Conservation (phyloP, 1,140 invertebrate species). For the Musca domestica region DNA sequence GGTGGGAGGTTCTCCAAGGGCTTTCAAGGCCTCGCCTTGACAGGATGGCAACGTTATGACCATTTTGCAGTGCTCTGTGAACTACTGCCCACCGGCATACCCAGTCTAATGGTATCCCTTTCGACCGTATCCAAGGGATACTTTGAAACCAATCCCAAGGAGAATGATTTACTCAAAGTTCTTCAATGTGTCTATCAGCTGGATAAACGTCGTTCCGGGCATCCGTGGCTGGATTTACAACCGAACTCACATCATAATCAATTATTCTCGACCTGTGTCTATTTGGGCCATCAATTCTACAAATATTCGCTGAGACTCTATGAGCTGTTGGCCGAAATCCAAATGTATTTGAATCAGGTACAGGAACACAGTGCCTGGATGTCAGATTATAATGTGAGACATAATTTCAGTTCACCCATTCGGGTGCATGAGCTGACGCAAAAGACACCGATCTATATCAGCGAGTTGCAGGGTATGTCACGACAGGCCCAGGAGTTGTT, state of each 20-base stretch:
- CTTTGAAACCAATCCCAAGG: constrained; percentile 60
- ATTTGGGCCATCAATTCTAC: constrained; percentile 62
- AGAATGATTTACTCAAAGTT: constrained; percentile 57
- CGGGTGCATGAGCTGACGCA: constrained; percentile 68
- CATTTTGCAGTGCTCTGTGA: constrained; percentile 93
- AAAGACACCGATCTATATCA: constrained; percentile 65
- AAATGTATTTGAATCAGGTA: constrained; percentile 52
- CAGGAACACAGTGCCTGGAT: constrained; percentile 64
- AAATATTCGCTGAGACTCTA: constrained; percentile 60
- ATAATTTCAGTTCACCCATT: constrained; percentile 72
- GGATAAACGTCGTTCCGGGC: constrained; percentile 48
- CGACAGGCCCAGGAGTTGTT: constrained; percentile 65
- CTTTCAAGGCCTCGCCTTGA: constrained; percentile 67
- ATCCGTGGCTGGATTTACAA: constrained; percentile 48
- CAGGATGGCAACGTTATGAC: constrained; percentile 81
- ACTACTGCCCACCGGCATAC: constrained; percentile 79
- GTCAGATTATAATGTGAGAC: constrained; percentile 75
- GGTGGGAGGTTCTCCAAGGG: constrained; percentile 57
- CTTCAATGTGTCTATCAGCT: constrained; percentile 59
- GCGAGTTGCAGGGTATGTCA: constrained; percentile 62
- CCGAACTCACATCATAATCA: constrained; percentile 44
- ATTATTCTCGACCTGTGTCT: constrained; percentile 49
- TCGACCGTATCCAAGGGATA: constrained; percentile 62
- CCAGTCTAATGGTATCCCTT: constrained; percentile 67
- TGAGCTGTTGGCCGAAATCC: constrained; percentile 57